Conservation (phyloP, 2,888 invertebrate genomes). For the Thumatha senex region DNA sequence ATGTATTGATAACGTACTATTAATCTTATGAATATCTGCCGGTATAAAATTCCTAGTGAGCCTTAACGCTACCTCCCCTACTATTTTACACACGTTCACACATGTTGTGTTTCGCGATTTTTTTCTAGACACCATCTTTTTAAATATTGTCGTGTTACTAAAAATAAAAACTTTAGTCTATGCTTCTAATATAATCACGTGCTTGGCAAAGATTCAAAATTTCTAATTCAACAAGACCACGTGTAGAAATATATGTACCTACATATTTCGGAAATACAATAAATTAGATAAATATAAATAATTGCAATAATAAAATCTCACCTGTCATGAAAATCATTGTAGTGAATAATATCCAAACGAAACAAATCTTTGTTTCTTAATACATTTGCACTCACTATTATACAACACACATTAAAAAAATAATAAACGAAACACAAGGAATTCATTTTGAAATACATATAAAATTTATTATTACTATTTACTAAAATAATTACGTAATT, state of each 20-base stretch:
- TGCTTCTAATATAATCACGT: conserved; percentile 1
- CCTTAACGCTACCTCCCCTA: too few species aligned
- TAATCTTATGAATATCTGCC: too few species aligned
- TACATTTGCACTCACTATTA: conserved; percentile 41
- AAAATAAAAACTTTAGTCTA: conserved; percentile 1
- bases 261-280: too few species aligned
- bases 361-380: conserved; percentile 53
- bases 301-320: conserved; percentile 36
- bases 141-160: conserved; percentile 1
- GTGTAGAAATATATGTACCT: too few species aligned
- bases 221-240: not conserved
- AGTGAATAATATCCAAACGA: conserved; percentile 78
- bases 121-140: too few species aligned
- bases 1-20: too few species aligned
- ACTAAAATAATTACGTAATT: conserved; percentile 1
- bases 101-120: too few species aligned
- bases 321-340: conserved; percentile 83
- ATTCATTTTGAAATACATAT: conserved; percentile 14
- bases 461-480: not conserved
- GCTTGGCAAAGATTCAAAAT: conserved; percentile 6
- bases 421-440: conserved; percentile 21
- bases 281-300: not conserved
- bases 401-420: conserved; percentile 30
- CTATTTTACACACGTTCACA: too few species aligned
- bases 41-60: too few species aligned